These are phyloP conservation scores for Beroe forskalii DNA, from an alignment of 37 sponge, comb jelly and placozoan genomes.

Conservation along the genomic window DNA sequence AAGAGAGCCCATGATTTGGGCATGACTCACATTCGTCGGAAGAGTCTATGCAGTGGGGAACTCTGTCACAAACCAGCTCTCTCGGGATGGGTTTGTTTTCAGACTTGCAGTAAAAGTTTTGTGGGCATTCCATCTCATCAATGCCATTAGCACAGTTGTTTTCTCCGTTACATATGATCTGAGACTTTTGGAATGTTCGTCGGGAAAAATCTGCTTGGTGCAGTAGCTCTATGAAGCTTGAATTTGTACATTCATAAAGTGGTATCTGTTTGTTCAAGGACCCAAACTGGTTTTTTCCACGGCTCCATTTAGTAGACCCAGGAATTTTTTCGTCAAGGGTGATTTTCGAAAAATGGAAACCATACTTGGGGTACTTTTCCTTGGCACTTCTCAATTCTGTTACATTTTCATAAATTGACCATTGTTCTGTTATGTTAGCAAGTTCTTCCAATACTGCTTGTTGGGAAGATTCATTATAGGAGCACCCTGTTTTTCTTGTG, in stretches of 20 bases:
- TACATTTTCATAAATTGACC: background rate
- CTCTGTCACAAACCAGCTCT: background rate
- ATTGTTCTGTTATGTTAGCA: background rate
- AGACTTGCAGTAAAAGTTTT: background rate
- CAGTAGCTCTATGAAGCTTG: background rate
- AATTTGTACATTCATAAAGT: background rate
- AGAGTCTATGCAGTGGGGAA: background rate
- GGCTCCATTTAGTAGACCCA: too few species aligned
- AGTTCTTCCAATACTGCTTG: background rate
- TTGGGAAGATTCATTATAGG: background rate
- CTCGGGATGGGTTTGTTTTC: background rate
- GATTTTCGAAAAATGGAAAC: background rate
- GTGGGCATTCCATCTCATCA: slow-evolving; percentile 11
- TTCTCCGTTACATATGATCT: background rate
- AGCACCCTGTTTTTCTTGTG: background rate
- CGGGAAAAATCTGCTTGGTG: background rate
- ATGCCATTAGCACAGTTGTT: background rate
- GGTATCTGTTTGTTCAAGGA: too few species aligned
- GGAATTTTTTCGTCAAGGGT: background rate
- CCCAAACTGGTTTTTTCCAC: too few species aligned
- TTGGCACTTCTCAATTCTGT: background rate
- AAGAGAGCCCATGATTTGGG: background rate
- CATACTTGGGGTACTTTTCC: background rate
- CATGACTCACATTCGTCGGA: background rate
- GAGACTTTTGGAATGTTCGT: background rate